These are phyloP conservation scores for Drosophila gaucha DNA, from an alignment of 2,888 invertebrate species.

Conservation along the genomic window DNA sequence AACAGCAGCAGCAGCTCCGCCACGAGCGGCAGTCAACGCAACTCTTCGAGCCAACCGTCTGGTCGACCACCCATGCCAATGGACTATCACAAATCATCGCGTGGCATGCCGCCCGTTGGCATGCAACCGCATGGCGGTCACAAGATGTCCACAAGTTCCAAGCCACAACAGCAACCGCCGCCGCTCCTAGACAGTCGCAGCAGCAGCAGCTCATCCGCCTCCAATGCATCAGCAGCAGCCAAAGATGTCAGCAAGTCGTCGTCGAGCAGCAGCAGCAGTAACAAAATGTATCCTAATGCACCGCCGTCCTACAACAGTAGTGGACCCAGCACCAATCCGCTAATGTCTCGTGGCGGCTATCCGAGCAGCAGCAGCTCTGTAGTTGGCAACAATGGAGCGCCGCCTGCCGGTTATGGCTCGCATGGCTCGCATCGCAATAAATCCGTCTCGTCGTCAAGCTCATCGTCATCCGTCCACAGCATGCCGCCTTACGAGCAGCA, in stretches of 20 bases:
- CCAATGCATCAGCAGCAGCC: conserved; percentile 51
- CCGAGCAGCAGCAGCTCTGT: conserved; percentile 36
- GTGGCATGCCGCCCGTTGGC: conserved; percentile 67
- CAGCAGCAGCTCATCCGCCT: conserved; percentile 38
- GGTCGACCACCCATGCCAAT: conserved; percentile 68
- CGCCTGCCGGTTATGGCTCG: conserved; percentile 46
- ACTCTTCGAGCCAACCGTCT: conserved; percentile 51
- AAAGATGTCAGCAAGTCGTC: conserved; percentile 58
- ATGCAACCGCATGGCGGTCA: conserved; percentile 65
- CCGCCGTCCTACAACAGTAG: conserved; percentile 53
- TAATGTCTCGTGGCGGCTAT: conserved; percentile 63
- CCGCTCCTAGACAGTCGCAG: conserved; percentile 41
- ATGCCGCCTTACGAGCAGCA: conserved; percentile 68
- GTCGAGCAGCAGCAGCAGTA: conserved; percentile 46
- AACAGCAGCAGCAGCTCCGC: conserved; percentile 43
- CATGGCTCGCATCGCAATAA: conserved; percentile 66
- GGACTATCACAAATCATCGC: conserved; percentile 82
- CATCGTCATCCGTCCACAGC: conserved; percentile 77
- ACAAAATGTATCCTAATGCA: conserved; percentile 71
- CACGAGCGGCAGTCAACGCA: conserved; percentile 46
- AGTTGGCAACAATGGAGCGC: conserved; percentile 51
- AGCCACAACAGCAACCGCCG: conserved; percentile 58
- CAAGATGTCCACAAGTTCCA: conserved; percentile 69
- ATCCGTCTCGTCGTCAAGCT: conserved; percentile 61
- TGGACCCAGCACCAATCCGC: conserved; percentile 42